Evolutionary conservation across 2,113 vertebrate species (phyloP), one percentile per base, ranked within the genome.

Genomic region (Microcebus ravelobensis): DNA sequence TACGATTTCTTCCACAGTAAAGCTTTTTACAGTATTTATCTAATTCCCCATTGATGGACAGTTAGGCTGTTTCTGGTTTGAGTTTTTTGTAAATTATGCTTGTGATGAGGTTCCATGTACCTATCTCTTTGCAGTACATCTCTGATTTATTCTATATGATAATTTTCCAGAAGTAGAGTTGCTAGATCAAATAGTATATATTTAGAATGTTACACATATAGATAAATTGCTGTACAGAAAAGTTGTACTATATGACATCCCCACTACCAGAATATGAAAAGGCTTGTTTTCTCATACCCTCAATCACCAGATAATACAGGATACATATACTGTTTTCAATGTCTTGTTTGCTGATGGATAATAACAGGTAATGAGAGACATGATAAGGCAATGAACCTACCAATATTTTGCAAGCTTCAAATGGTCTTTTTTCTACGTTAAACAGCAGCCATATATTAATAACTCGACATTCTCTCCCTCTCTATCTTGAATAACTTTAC

Each of bases 81-180:
- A 87, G 23, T 61, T 87, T 87, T 96, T 79, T 82, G 34, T 82
- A 74, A 82, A 76, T 93, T 90, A 87, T 85, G 42, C 59, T n/a
- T 82, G 45, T 90, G 59, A 79, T 57, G n/a, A 91, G 5, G 15
- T 36, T 39, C 74, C 71, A 29, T 68, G 70, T 36, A 93, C 61
- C 57, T 92, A 2, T 77, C 34, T 86, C 42, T 88, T 95, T 91
- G 67, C 48, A 86, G 2, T 52, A 27, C 10, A 45, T 82, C 36
- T 80, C 27, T 20, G 59, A 14, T 83, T 90, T 3, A 14, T 77
- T 83, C 68, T 48, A 59, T 50, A 59, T 50, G 67, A 52, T 45
- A n/a, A 67, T 87, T 89, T 89, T 92, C 57, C 87, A 63, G 57
- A 87, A 73, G 59, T 90, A 61, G 29, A 92, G 76, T 77, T 76